A percentile compares a stretch with the other conserved stretches of the same genome.
Evolutionary conservation across 37 sponge, comb jelly and placozoan genomes (phyloP).

Genomic region (Beroe forskalii): DNA sequence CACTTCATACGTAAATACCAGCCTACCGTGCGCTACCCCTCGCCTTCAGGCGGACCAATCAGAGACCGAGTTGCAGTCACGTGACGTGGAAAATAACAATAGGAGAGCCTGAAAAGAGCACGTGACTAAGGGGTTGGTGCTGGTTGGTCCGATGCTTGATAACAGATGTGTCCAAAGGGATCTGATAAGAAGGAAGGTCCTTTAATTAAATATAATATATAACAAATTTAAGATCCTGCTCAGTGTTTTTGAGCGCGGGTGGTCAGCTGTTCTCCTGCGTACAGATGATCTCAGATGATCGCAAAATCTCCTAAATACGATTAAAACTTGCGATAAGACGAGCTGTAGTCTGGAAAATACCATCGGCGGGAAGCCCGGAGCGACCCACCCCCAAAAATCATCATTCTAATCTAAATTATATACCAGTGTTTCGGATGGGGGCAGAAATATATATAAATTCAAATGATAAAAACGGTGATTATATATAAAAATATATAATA

Average conservation of each 20-base stretch:
- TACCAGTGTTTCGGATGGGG: background rate
- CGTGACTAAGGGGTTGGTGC: background rate
- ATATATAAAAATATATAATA: background rate
- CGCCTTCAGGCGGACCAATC: background rate
- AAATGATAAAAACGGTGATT: background rate
- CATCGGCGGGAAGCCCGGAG: background rate
- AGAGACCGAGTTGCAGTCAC: background rate
- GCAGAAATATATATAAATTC: background rate
- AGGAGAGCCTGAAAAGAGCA: background rate
- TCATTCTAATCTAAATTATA: background rate
- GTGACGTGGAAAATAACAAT: background rate
- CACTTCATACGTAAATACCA: background rate
- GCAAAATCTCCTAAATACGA: background rate
- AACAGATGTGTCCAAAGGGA: slow-evolving; percentile 42
- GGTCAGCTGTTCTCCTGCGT: too few relatives aligned
- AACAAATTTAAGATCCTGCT: background rate
- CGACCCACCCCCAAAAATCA: background rate
- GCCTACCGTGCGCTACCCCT: background rate
- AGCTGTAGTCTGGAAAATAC: too few relatives aligned
- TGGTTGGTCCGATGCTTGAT: background rate
- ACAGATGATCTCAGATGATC: background rate
- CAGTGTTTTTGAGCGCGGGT: too few relatives aligned
- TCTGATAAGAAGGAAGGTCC: slow-evolving; percentile 27
- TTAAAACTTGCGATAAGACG: too few relatives aligned
- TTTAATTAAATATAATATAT: slow-evolving; percentile 7